These are phyloP conservation scores for Halocaridina rubra DNA, from an alignment of 2,888 invertebrate species.

Conservation along the genomic window DNA sequence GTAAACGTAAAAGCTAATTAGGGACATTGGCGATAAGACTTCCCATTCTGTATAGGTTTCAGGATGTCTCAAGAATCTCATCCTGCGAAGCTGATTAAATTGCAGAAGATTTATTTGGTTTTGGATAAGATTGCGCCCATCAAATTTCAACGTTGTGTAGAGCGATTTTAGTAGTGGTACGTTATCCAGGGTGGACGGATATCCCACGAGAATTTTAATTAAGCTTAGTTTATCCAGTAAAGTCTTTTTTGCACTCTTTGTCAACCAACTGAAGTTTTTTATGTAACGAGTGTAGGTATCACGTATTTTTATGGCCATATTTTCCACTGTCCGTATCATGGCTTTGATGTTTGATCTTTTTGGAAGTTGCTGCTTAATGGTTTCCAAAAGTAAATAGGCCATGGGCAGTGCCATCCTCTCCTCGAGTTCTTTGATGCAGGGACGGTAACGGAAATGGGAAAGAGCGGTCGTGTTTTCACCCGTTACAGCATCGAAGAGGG, in stretches of 20 bases:
- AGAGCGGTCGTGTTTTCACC: neutral
- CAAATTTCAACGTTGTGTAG: neutral
- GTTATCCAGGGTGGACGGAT: slow-evolving; percentile 17
- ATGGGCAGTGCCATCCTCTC: slow-evolving; percentile 17
- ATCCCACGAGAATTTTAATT: slow-evolving; percentile 23
- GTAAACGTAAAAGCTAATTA: slow-evolving; percentile 35
- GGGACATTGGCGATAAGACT: slow-evolving; percentile 22
- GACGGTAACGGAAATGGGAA: slow-evolving; percentile 13
- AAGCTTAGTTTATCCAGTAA: slow-evolving; percentile 19
- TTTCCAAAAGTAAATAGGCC: slow-evolving; percentile 13
- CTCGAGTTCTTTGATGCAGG: slow-evolving; percentile 31
- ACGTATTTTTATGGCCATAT: slow-evolving; percentile 23
- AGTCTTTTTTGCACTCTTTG: neutral
- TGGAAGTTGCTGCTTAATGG: neutral
- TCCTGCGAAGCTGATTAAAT: slow-evolving; percentile 12
- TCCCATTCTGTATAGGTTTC: slow-evolving; percentile 31
- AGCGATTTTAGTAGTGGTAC: neutral
- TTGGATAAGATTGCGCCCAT: neutral
- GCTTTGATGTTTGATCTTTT: neutral
- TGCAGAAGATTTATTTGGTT: slow-evolving; percentile 25
- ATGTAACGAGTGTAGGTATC: slow-evolving; percentile 9
- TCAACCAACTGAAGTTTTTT: slow-evolving; percentile 17
- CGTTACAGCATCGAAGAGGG: slow-evolving; percentile 9
- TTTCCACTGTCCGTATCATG: neutral
- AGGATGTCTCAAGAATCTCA: slow-evolving; percentile 23